Evolutionary conservation across 2,113 vertebrate genomes (phyloP).

Genomic region (Prolemur simus): DNA sequence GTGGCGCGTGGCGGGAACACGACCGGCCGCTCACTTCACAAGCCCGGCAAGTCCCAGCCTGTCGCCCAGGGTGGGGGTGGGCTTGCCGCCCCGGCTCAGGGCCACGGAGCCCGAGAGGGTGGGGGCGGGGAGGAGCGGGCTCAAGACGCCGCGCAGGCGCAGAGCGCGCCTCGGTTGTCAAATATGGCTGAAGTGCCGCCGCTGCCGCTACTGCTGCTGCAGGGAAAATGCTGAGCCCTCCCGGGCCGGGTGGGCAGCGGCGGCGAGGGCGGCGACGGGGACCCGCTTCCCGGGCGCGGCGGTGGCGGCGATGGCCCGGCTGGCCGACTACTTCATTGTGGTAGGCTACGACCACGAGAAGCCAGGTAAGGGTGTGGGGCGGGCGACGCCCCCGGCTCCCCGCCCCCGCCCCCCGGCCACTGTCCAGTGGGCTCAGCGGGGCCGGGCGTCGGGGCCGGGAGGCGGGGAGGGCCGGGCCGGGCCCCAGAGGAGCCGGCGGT

Average conservation of each 20-base stretch:
- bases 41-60: accelerated
- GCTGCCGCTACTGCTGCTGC: slow-evolving; percentile 83
- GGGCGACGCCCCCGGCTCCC: slow-evolving; percentile 78
- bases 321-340: slow-evolving; percentile 96
- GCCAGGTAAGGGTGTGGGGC: slow-evolving; percentile 88
- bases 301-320: slow-evolving; percentile 92
- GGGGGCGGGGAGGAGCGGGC: slow-evolving; percentile 58
- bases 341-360: slow-evolving; percentile 97
- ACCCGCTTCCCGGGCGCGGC: slow-evolving; percentile 63
- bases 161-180: slow-evolving; percentile 87
- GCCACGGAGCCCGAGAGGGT: not conserved
- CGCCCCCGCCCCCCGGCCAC: slow-evolving; percentile 57
- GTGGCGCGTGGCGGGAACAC: not conserved
- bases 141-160: slow-evolving; percentile 89
- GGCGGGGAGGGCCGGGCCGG: slow-evolving; percentile 21
- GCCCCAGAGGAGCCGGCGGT: not conserved
- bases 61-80: not conserved
- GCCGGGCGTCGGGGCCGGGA: slow-evolving; percentile 48
- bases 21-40: not conserved
- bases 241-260: slow-evolving; percentile 80
- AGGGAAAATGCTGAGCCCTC: slow-evolving; percentile 95
- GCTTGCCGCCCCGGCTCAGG: not conserved
- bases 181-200: slow-evolving; percentile 95
- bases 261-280: slow-evolving; percentile 75
- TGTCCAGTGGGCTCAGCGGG: slow-evolving; percentile 70